phyloP scores from a whole-genome alignment of 2,113 vertebrate genomes.

The Aphyosemion australe region DNA sequence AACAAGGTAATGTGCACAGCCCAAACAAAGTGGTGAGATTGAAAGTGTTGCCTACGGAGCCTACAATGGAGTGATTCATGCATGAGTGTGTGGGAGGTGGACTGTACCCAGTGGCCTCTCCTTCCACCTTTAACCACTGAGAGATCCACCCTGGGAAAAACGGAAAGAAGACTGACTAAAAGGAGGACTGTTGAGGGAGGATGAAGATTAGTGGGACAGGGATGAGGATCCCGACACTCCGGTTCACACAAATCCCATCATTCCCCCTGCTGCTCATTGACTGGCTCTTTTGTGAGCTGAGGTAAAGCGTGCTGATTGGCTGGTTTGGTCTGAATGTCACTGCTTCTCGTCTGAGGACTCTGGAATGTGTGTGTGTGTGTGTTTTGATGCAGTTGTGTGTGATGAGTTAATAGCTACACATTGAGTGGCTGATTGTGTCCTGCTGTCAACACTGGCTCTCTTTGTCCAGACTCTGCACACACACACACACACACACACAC shows the following conservation, averaged over 20 bases:
- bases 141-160: slow-evolving; percentile 50
- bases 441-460: slow-evolving; percentile 70
- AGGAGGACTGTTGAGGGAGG: slow-evolving; percentile 6
- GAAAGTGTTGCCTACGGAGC: slow-evolving; percentile 11
- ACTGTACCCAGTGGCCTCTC: slow-evolving; percentile 38
- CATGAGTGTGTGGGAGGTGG: slow-evolving; percentile 48
- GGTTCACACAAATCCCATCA: slow-evolving; percentile 65
- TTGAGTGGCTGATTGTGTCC: slow-evolving; percentile 70
- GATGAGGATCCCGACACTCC: slow-evolving; percentile 47
- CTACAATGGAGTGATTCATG: slow-evolving; percentile 63
- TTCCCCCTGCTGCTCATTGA: slow-evolving; percentile 60
- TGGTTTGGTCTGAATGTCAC: slow-evolving; percentile 59
- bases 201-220: slow-evolving; percentile 54
- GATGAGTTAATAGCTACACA: slow-evolving; percentile 70
- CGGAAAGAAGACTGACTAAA: slow-evolving; percentile 14
- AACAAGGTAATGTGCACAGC: slow-evolving; percentile 35
- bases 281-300: slow-evolving; percentile 57
- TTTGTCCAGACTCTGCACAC: slow-evolving; percentile 56
- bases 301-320: slow-evolving; percentile 50
- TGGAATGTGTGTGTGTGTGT: slow-evolving; percentile 59
- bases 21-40: neutral
- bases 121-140: slow-evolving; percentile 44
- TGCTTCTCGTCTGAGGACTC: slow-evolving; percentile 45
- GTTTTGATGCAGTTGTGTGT: slow-evolving; percentile 35
- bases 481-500: slow-evolving; percentile 26